Evolutionary conservation across 2,797 vertebrate genomes (phyloP).

Genomic region (Gymnocypris eckloni): DNA sequence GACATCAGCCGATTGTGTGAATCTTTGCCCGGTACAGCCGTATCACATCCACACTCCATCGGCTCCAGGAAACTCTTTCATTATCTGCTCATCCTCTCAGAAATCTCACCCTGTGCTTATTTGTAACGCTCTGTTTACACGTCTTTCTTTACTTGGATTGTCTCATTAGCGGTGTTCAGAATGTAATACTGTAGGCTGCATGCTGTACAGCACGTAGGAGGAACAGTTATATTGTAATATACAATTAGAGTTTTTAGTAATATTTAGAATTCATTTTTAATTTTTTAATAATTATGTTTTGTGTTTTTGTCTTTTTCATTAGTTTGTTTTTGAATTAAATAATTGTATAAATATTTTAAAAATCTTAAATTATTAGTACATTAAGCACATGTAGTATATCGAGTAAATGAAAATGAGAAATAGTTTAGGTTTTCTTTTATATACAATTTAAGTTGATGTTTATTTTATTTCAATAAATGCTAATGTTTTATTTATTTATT

Average conservation of each 20-base stretch:
- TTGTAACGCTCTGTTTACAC: not conserved
- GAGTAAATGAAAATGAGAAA: not conserved
- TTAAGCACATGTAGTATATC: not conserved
- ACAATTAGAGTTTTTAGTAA: not conserved
- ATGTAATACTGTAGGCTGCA: not conserved
- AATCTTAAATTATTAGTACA: not conserved
- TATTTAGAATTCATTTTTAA: not conserved
- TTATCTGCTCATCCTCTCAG: slow-evolving; percentile 11
- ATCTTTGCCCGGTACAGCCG: not conserved
- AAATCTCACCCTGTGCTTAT: not conserved
- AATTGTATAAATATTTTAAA: no score
- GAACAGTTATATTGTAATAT: not conserved
- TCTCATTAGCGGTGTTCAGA: not conserved
- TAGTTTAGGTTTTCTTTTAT: no score
- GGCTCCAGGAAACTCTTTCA: slow-evolving; percentile 14
- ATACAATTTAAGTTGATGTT: not conserved
- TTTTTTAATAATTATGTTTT: not conserved
- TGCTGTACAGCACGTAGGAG: not conserved
- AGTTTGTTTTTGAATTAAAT: not conserved
- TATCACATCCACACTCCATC: slow-evolving; percentile 23
- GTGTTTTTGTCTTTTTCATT: not conserved
- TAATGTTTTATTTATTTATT: no score
- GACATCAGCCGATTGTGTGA: slow-evolving; percentile 20
- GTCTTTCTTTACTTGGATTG: not conserved
- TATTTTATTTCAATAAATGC: not conserved